phyloP scores from a whole-genome alignment of 23 tunicate species.

The Clavelina lepadiformis region DNA sequence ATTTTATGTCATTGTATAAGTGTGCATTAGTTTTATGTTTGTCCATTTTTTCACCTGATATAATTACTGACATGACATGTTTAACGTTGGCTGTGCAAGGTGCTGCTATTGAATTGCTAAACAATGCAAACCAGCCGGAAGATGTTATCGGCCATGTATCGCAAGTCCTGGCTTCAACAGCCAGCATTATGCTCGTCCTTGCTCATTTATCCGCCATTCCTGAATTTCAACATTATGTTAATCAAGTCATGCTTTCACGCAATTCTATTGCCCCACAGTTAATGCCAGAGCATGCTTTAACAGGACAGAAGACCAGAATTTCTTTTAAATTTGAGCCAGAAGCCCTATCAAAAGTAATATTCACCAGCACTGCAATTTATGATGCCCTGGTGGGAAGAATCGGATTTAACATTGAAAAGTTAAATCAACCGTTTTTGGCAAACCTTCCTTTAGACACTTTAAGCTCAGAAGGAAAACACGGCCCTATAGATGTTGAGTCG shows the following conservation, averaged over 20 bases:
- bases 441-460: conserved; percentile 28
- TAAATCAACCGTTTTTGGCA: conserved; percentile 57
- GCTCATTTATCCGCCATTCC: conserved; percentile 68
- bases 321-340: not conserved
- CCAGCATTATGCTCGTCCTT: conserved; percentile 41
- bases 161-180: conserved; percentile 28
- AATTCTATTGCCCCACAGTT: conserved; percentile 25
- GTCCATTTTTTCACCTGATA: conserved; percentile 57
- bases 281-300: conserved; percentile 8
- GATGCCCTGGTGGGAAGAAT: conserved; percentile 51
- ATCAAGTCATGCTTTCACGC: conserved; percentile 24
- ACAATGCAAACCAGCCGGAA: not conserved
- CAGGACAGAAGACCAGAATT: not conserved
- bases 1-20: conserved; percentile 41
- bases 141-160: not conserved
- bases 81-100: conserved; percentile 39
- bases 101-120: conserved; percentile 23
- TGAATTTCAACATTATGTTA: conserved; percentile 59
- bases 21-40: conserved; percentile 47
- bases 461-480: conserved; percentile 42
- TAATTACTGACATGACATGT: conserved; percentile 45
- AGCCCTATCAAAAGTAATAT: conserved; percentile 10
- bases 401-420: conserved; percentile 56
- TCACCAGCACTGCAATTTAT: conserved; percentile 26
- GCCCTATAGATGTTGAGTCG: conserved; percentile 61